Conservation (phyloP, 1,140 invertebrate genomes). For the Danaus melanippus region DNA sequence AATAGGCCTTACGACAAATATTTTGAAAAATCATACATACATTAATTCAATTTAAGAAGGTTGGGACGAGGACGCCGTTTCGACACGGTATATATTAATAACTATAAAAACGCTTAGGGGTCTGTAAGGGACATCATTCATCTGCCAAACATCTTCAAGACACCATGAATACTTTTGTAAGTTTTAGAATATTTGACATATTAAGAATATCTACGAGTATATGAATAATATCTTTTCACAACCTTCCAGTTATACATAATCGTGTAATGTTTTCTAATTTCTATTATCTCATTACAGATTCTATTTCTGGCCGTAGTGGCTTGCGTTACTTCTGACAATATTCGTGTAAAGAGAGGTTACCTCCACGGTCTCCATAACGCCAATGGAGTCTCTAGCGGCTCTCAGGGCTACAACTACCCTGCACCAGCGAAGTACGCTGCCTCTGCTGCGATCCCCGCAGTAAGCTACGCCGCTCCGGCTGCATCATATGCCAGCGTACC, state of each 20-base stretch:
- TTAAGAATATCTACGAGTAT: too few relatives aligned
- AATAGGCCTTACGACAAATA: slow-evolving; percentile 8
- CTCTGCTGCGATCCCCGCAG: slow-evolving; percentile 8
- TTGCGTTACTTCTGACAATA: slow-evolving; percentile 17
- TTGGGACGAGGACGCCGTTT: slow-evolving; percentile 10
- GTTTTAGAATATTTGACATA: slow-evolving; percentile 14
- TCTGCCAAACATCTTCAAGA: not conserved
- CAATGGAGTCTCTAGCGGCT: slow-evolving; percentile 11
- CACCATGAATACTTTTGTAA: slow-evolving; percentile 27
- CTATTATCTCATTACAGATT: slow-evolving; percentile 16
- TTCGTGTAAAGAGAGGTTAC: slow-evolving; percentile 31
- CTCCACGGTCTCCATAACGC: slow-evolving; percentile 21
- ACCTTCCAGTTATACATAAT: too few relatives aligned
- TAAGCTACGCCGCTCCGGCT: slow-evolving; percentile 10
- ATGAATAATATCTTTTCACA: not conserved
- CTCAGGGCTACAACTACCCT: slow-evolving; percentile 18
- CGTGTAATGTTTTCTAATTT: slow-evolving; percentile 1
- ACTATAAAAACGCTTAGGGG: slow-evolving; percentile 7
- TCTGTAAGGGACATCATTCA: slow-evolving; percentile 9
- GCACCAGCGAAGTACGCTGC: not conserved
- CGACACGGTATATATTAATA: slow-evolving; percentile 8
- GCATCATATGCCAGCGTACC: slow-evolving; percentile 10
- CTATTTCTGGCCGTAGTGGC: slow-evolving; percentile 23
- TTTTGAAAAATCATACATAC: slow-evolving; percentile 15
- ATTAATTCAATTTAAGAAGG: slow-evolving; percentile 6